Base-by-base conservation (phyloP, 2,888 invertebrate species). In the Onthophagus sagittarius region DNA sequence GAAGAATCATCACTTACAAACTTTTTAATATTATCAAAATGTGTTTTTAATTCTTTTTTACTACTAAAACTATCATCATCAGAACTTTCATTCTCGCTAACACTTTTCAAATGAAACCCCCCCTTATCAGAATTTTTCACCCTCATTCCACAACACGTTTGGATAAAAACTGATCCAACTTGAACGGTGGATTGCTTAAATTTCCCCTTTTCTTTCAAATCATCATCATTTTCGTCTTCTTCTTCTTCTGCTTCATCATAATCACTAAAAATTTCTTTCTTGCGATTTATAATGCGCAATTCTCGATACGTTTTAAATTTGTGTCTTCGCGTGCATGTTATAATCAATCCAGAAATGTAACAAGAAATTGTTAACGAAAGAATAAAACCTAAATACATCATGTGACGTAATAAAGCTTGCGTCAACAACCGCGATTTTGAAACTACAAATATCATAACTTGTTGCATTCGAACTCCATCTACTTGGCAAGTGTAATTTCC, bases 401-500 rank as follows among this genome's bases (percentile, higher is more conserved):
- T 85, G 79, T 90, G 89, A 3, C 89, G 86, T 15, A 88, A 80
- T 78, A 90, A 88, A 75, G 88, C 90, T 83, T 86, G 83, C 33
- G 88, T 88, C 65, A 89, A 79, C 69, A 90, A 78, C 77, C 83
- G 85, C 1, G 86, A 84, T 80, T 88, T 89, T 0, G 87, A 84
- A 2, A 87, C 84, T 0, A 90, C 86, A 78, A 83, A 85, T 62
- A 90, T 81, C 73, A 84, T 84, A 73, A 87, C 84, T 81, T 86
- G 87, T 82, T 89, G 86, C 84, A 89, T 87, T 76, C 85, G 86
- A 62, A 85, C 86, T 73, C 89, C 89, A 82, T 92, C 88, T 5
- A 91, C 89, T 74, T 86, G 86, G 82, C 94, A 94, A 0, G 89
- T 88, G 81, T 93, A 94, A 79, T 88, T 88, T 9, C 93, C 94